Evolutionary conservation across 1,140 invertebrate species (phyloP).

Genomic region (Aphelenchoides fujianensis): DNA sequence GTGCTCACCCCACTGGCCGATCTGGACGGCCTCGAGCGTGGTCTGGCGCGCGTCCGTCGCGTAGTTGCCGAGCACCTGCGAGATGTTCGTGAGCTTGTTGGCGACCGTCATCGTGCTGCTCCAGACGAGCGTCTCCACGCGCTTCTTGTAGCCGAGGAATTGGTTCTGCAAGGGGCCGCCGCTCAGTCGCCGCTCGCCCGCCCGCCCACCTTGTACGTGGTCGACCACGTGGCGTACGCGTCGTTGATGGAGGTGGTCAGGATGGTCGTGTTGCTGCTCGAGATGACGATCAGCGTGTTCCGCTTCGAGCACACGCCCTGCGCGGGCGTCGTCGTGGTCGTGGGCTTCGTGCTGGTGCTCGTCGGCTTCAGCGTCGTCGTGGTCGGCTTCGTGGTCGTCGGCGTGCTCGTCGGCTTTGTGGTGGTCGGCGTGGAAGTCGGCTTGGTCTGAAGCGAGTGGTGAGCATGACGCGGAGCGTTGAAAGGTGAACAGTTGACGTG

Average conservation of each 20-base stretch:
- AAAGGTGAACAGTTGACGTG: too few relatives aligned
- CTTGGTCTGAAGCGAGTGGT: too few relatives aligned
- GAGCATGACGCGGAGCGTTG: too few relatives aligned
- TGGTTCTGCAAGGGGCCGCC: not conserved
- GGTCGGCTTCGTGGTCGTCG: not conserved
- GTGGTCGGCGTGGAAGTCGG: too few relatives aligned
- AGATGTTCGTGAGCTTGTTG: not conserved
- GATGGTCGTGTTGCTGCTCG: constrained; percentile 1
- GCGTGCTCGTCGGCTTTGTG: not conserved
- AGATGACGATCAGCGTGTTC: not conserved
- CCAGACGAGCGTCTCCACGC: not conserved
- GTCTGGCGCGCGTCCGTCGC: not conserved
- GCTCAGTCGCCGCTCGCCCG: too few relatives aligned
- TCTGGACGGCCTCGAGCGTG: not conserved
- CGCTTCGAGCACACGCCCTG: constrained; percentile 2
- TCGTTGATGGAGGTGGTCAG: constrained; percentile 10
- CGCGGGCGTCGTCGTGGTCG: not conserved
- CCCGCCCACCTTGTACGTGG: not conserved
- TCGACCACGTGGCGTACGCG: not conserved
- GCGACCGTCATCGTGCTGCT: not conserved
- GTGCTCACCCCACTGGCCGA: not conserved
- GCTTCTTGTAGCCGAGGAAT: constrained; percentile 11
- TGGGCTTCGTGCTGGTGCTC: not conserved
- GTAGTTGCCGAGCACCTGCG: not conserved
- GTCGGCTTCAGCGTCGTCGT: not conserved